Conservation (phyloP, 2,113 vertebrate genomes). For the Merops nubicus region DNA sequence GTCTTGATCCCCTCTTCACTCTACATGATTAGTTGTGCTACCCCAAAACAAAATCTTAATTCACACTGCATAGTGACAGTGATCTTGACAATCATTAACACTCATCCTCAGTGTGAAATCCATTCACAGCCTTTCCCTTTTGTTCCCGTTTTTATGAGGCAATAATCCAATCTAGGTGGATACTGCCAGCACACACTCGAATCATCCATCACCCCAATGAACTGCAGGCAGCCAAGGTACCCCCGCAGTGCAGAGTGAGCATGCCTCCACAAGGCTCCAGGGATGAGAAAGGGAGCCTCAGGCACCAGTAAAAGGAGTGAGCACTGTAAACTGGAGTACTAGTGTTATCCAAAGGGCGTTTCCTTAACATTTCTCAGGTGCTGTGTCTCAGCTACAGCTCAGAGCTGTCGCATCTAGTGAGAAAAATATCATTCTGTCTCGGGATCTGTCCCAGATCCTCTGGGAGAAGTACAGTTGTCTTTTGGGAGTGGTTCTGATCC, state of each 20-base stretch:
- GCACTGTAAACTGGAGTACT: background rate
- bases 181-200: background rate
- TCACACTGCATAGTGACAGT: background rate
- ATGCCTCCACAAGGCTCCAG: rapidly evolving
- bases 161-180: background rate
- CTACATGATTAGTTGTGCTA: background rate
- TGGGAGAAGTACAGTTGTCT: background rate
- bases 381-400: background rate
- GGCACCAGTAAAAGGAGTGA: background rate
- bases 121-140: background rate
- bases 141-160: background rate
- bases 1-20: background rate
- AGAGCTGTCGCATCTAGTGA: rapidly evolving
- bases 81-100: conserved; percentile 5
- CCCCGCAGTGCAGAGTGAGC: rapidly evolving
- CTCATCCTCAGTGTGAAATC: background rate
- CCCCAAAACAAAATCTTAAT: conserved; percentile 19
- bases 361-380: background rate
- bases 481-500: background rate
- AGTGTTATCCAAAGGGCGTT: background rate
- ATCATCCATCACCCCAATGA: background rate
- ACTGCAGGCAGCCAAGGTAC: background rate
- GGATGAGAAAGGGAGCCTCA: background rate
- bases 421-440: background rate
- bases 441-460: background rate